Evolutionary conservation across 1,140 invertebrate species (phyloP), one percentile per base, ranked within the genome.

Genomic region (Euwallacea similis): DNA sequence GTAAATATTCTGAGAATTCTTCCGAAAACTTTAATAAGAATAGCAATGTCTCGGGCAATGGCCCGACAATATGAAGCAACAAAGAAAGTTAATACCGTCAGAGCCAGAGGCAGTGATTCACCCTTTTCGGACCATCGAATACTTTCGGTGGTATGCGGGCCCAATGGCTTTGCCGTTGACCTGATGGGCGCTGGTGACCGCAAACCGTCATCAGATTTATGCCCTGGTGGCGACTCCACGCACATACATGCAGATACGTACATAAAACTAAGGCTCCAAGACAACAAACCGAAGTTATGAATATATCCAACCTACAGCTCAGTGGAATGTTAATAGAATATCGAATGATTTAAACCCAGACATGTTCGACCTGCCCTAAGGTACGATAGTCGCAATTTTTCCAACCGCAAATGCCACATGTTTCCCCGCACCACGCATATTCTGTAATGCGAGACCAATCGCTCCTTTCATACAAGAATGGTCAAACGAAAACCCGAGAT

Each of bases 321-420:
- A 7, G 13, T 47, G 61, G 61, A 63, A 63, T 63, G 42, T 63
- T 63, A 63, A 63, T 63, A 63, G 61, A 63, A 63, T 63, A 63
- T 63, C 61, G 61, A 50, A 63, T 63, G 61, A 63, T 63, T 63
- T 63, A 63, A 63, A 42, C 9, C 61, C 42, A 63, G 61, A 63
- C 61, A 63, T 42, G 61, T 63, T 41, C 44, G 42, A 44, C 42
- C 61, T 13, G 61, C 61, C 61, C 61, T 47, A 63, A 63, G n/a
- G 61, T 46, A 63, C 44, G 61, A 63, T 44, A 63, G 44, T 46
- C 33, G 61, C 44, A 15, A 50, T 63, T 63, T 63, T 63, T 63
- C 16, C 41, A 63, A 63, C 61, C 61, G 44, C 61, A 63, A 63
- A 63, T 50, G 44, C 44, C 61, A 63, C 44, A 63, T 50, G 61